Conservation (phyloP, 2,797 vertebrate genomes). For the Zonotrichia albicollis region DNA sequence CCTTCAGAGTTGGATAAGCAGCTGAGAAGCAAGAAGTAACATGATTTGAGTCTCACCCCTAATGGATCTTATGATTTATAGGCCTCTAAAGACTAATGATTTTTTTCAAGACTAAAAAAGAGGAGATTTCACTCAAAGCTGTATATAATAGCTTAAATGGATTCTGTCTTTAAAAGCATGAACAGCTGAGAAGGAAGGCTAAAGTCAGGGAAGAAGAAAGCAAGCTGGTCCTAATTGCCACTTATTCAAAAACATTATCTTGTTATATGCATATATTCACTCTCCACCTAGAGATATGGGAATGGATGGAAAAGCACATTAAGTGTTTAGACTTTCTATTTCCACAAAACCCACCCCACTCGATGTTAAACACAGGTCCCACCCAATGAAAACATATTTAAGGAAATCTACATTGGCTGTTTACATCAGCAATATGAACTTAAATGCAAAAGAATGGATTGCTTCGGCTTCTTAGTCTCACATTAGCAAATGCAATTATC, state of each 20-base stretch:
- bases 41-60: constrained; percentile 33
- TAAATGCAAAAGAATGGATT: not conserved
- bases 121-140: constrained; percentile 49
- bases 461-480: constrained; percentile 35
- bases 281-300: not conserved
- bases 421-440: constrained; percentile 34
- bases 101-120: constrained; percentile 62
- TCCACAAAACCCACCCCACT: not conserved
- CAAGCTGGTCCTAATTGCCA: constrained; percentile 1
- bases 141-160: constrained; percentile 48
- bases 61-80: constrained; percentile 50
- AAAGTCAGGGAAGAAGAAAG: not conserved
- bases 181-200: not conserved
- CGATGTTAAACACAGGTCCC: not conserved
- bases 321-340: not conserved
- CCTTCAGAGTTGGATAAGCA: constrained; percentile 19
- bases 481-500: constrained; percentile 61
- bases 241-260: constrained; percentile 43
- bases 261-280: not conserved
- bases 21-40: constrained; percentile 40
- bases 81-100: constrained; percentile 54
- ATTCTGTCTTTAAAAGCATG: constrained; percentile 45
- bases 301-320: not conserved
- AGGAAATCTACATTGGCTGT: not conserved
- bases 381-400: not conserved